Evolutionary conservation across 2,113 vertebrate genomes (phyloP).

Genomic region (Carettochelys insculpta): DNA sequence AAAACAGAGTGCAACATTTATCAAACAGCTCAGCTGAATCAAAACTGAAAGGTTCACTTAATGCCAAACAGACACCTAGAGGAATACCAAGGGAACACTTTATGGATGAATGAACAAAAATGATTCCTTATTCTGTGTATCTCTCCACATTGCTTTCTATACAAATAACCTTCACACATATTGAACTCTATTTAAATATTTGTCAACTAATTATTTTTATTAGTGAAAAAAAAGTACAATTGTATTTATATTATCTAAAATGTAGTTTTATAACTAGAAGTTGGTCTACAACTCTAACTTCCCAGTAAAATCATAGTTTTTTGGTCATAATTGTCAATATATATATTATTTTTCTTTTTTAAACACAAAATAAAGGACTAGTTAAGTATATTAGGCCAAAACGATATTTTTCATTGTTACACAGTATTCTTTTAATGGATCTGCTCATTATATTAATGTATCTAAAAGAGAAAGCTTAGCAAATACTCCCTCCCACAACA

Average conservation of each 20-base stretch:
- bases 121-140: background rate
- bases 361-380: background rate
- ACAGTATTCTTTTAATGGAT: background rate
- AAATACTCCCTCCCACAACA: background rate
- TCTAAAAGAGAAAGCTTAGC: background rate
- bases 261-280: background rate
- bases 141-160: background rate
- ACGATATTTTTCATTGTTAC: background rate
- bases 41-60: background rate
- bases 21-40: background rate
- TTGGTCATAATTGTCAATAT: background rate
- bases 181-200: background rate
- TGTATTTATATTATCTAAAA: background rate
- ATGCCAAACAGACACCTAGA: background rate
- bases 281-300: background rate
- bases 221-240: background rate
- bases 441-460: background rate
- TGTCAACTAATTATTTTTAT: background rate
- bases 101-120: background rate
- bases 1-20: background rate
- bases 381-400: background rate
- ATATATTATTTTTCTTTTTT: background rate
- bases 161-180: rapidly evolving
- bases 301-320: background rate
- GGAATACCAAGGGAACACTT: background rate